A percentile compares a stretch with the other conserved stretches of the same genome.
These are phyloP conservation scores for Pterobdella sp. DNA, from an alignment of 2,888 invertebrate genomes.

Conservation along the genomic window DNA sequence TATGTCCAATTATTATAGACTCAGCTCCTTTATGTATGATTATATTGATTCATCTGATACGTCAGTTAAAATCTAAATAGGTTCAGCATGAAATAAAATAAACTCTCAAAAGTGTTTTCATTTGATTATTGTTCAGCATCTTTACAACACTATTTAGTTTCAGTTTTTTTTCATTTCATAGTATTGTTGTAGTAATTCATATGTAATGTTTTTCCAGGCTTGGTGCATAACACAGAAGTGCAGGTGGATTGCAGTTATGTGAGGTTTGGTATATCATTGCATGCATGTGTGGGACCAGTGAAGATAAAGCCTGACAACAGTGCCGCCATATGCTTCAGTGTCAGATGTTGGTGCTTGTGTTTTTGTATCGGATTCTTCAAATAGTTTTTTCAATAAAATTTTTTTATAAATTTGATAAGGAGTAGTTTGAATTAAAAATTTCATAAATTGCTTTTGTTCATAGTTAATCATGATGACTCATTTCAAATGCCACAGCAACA, in stretches of 20 bases:
- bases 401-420: no score
- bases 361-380: neutral
- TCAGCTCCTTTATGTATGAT: neutral
- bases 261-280: conserved; percentile 31
- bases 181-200: no score
- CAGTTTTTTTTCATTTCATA: no score
- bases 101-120: no score
- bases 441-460: neutral
- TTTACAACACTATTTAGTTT: no score
- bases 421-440: no score
- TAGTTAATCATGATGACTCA: neutral
- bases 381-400: no score
- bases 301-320: conserved; percentile 31
- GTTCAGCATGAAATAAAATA: no score
- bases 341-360: conserved; percentile 29
- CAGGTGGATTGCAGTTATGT: conserved; percentile 32
- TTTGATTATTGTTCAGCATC: neutral
- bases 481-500: neutral
- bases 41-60: neutral
- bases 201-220: conserved; percentile 30
- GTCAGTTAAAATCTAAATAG: neutral
- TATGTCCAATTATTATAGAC: neutral
- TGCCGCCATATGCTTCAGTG: conserved; percentile 33
- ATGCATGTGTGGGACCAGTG: conserved; percentile 26
- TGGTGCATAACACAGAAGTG: conserved; percentile 38